Percentiles rank a stretch among this genome's conserved stretches.
Evolutionary conservation across 2,888 invertebrate species (phyloP).

Genomic region (Acronicta aceris): DNA sequence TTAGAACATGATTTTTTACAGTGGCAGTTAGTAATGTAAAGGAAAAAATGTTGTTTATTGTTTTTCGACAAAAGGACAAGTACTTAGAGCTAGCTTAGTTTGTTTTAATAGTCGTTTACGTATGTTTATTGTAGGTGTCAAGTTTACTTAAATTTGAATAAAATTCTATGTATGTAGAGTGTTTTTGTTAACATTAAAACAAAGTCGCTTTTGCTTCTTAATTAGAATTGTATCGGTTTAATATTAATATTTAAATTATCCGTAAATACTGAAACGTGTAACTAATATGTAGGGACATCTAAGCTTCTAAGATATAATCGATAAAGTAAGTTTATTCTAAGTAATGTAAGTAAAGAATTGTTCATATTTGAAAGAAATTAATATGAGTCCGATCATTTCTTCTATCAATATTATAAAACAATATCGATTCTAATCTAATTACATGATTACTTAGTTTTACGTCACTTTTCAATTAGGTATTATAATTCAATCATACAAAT

Average conservation of each 20-base stretch:
- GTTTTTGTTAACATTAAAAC: no score
- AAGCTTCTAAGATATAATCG: neutral
- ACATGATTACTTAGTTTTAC: conserved; percentile 38
- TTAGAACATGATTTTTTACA: no score
- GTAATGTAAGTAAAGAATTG: neutral
- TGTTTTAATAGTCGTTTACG: neutral
- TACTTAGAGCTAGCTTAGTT: neutral
- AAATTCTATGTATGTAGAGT: no score
- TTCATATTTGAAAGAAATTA: neutral
- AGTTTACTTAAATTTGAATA: no score
- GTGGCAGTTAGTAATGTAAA: conserved; percentile 21
- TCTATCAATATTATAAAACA: conserved; percentile 32
- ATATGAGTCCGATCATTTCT: conserved; percentile 18
- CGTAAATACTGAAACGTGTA: no score
- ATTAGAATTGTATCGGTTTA: no score
- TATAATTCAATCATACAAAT: conserved; percentile 27
- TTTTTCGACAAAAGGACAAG: neutral
- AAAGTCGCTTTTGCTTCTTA: no score
- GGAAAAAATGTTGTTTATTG: conserved; percentile 12
- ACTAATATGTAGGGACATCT: neutral
- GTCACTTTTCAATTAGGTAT: conserved; percentile 39
- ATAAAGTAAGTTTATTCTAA: neutral
- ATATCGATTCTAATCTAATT: conserved; percentile 51
- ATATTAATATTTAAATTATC: no score
- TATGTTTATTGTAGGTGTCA: no score